Base-by-base conservation (phyloP, 2,888 invertebrate genomes). In the Trissolcus japonicus region DNA sequence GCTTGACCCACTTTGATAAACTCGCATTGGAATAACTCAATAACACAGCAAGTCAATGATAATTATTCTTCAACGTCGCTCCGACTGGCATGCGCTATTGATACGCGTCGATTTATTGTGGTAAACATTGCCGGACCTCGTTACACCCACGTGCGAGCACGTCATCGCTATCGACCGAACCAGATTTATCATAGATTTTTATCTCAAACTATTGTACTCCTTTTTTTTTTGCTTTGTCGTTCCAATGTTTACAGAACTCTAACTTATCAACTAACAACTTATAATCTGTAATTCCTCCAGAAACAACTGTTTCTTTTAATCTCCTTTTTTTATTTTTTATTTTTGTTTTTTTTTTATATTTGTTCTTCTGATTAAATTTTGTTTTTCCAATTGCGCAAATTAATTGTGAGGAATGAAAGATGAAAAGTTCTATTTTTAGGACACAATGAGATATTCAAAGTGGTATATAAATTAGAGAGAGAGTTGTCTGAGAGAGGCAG, bases 1-100 rank as follows among this genome's bases (percentile, higher is more conserved):
- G 87, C 87, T 86, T 88, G 88, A 89, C 89, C 89, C 86, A 89
- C 88, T 88, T 89, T 85, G 88, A 89, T 88, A 89, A 88, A 87
- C 86, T 86, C 86, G 85, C 86, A 85, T 87, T 85, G 83, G 86
- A 87, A 88, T 87, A 87, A 86, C 87, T 88, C 87, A 84, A 83
- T 83, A 83, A 82, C 81, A 79, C 82, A 81, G 80, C 82, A 79
- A 82, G 83, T 82, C 82, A 76, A 78, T 82, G 85, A 85, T 86
- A 86, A 86, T 87, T 85, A 85, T 86, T 86, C 86, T 86, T 86
- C 83, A 84, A 82, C 83, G 77, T 69, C 61, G 60, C 78, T 61
- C 0, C 69, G 48, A 56, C 62, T 69, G 73, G 72, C 75, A 69
- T 73, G 68, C 63, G 69, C 78, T 73, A 73, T 78, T 76, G 73